Base-by-base conservation (phyloP, 1,140 invertebrate species). In the Phortica variegata region DNA sequence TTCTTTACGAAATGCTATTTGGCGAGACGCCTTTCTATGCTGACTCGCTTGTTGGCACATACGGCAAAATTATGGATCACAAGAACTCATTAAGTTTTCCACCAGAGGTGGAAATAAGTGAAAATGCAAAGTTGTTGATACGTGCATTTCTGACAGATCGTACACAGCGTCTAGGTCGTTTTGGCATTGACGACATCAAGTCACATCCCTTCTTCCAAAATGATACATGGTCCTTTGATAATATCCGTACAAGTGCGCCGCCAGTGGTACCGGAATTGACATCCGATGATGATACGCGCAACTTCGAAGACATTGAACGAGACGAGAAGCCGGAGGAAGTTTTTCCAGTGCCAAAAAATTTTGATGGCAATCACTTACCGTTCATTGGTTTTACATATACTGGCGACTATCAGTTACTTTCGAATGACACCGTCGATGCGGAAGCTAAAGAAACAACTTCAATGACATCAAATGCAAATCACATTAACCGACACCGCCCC, bases 21-120 rank as follows among this genome's bases (percentile, higher is more conserved):
- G 94, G 95, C n/a, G 97, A 99, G 77, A 95, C 96, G 3, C 97
- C 97, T 3, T 99, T 99, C 79, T 99, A 97, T 80, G 95, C 96
- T 2, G 97, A 99, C 69, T 97, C 95, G 40, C 82, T 99, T 46
- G 91, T 98, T 26, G 95, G 93, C 23, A 99, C 97, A 9, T 99
- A 99, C 77, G 93, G 93, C 45, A 98, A 97, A 79, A 99, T 99
- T 60, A 98, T 98, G 95, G 95, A 98, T 75, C 93, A 98, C 75
- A 89, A 94, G 75, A 97, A 96, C 73, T 94, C 95, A 12, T 79
- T 99, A 3, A 85, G 86, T 55, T 99, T 99, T 78, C 97, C 96
- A 19, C 85, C 91, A 60, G 97, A 99, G 75, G 84, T 93, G 40
- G 89, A 95, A 75, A 93, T 99, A 47, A 94, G 91, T 32, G 84